Evolutionary conservation across 2,888 invertebrate species (phyloP).

Genomic region (Aphelenchoides bicaudatus): DNA sequence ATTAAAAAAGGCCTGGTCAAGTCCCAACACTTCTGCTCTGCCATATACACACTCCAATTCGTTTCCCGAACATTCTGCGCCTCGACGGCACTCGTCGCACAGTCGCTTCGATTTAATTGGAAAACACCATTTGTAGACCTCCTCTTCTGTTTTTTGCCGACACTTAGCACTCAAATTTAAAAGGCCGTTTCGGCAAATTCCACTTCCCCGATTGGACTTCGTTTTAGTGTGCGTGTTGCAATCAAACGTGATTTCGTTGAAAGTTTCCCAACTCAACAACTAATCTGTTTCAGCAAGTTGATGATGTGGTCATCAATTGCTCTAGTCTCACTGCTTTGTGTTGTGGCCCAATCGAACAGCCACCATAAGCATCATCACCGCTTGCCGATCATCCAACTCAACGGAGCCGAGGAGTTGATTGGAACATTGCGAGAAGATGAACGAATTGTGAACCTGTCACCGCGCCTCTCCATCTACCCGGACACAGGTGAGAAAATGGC

Average conservation of each 20-base stretch:
- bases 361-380: conserved; percentile 33
- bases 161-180: no score
- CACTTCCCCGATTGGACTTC: no score
- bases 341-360: conserved; percentile 17
- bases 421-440: conserved; percentile 56
- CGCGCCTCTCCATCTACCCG: conserved; percentile 48
- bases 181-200: no score
- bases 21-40: no score
- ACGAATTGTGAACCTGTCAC: conserved; percentile 50
- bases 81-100: no score
- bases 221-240: not conserved
- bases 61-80: no score
- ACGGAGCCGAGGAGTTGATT: conserved; percentile 53
- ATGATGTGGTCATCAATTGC: not conserved
- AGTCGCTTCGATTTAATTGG: no score
- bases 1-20: no score
- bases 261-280: not conserved
- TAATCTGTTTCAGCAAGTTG: not conserved
- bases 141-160: no score
- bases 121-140: no score
- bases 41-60: no score
- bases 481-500: conserved; percentile 57
- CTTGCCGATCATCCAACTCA: conserved; percentile 54
- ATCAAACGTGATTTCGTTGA: no score
- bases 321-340: not conserved